Evolutionary conservation across 2,888 invertebrate genomes (phyloP), one percentile per base, ranked within the genome.

Genomic region (Leptopilina drosophilae): DNA sequence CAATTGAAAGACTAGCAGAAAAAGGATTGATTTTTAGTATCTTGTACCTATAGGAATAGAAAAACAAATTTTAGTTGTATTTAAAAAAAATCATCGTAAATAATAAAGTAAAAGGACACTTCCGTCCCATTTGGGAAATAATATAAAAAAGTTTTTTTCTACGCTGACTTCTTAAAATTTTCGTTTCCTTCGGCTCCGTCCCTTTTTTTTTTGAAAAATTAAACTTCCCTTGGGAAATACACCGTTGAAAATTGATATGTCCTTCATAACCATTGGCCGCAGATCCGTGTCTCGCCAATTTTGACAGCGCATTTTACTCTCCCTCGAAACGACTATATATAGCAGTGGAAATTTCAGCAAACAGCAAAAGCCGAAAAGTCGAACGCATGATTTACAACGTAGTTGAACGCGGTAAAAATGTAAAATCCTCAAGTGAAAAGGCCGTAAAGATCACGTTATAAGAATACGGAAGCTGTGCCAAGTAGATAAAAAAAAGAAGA

Each of bases 301-400:
- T 53, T 53, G 26, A 26, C 69, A 69, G 42, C 12, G 20, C 69
- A 53, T 69, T 69, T 69, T 46, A 6, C 11, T 66, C 42, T 42
- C 42, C 8, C 42, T 42, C 42, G 42, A 8, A 8, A 42, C 42
- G 42, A 33, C 33, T 33, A 33, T 33, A 33, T 33, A 33, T 33
- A 33, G 33, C 33, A 33, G 33, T 42, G 40, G n/a, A n/a, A 46
- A 46, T 46, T 20, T 53, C 53, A 53, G 14, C 11, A 73, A 56
- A 73, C 69, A 53, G 53, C 69, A 11, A 73, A n/a, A 49, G 33
- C n/a, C 56, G 20, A 33, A 40, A 33, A 75, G 79, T 64, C 69
- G 49, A 77, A 77, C 46, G 49, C 40, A 11, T 73, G 46, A 49
- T 64, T 73, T 75, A 49, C 77, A 73, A 75, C 75, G 66, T 49